These are phyloP conservation scores for Halcyon leucocephala DNA, from an alignment of 2,797 vertebrate species.

Conservation along the genomic window DNA sequence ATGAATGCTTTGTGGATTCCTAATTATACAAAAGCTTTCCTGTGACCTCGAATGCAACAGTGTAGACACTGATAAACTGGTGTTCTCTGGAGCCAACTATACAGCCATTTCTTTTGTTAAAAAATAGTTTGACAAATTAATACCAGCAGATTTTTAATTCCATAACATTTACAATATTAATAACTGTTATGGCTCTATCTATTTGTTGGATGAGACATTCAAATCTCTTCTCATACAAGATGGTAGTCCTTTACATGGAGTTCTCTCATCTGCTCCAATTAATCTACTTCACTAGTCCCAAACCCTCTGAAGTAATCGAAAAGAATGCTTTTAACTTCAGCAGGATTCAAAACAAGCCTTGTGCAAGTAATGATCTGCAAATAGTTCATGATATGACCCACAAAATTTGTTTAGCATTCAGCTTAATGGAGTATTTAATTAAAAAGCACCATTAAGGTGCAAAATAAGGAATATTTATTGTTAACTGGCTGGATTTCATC, in stretches of 20 bases:
- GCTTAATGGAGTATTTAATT: conserved; percentile 25
- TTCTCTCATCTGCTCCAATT: neutral
- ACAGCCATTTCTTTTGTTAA: neutral
- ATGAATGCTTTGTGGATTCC: neutral
- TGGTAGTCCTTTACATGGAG: neutral
- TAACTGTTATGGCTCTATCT: neutral
- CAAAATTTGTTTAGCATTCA: neutral
- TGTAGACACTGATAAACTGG: neutral
- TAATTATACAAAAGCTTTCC: neutral
- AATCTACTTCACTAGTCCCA: neutral
- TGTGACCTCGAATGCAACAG: neutral
- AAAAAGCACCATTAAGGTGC: neutral
- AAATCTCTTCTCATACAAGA: neutral
- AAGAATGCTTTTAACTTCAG: neutral
- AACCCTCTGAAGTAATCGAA: neutral
- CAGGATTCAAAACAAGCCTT: neutral
- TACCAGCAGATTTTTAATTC: neutral
- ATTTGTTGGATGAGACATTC: neutral
- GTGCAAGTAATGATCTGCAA: neutral
- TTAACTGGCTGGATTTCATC: neutral
- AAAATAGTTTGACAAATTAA: neutral
- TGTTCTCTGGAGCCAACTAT: neutral
- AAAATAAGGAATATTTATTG: conserved; percentile 1
- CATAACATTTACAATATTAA: neutral
- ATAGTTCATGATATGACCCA: neutral